phyloP scores from a whole-genome alignment of 1,140 invertebrate genomes.

The Aphelinus certus region DNA sequence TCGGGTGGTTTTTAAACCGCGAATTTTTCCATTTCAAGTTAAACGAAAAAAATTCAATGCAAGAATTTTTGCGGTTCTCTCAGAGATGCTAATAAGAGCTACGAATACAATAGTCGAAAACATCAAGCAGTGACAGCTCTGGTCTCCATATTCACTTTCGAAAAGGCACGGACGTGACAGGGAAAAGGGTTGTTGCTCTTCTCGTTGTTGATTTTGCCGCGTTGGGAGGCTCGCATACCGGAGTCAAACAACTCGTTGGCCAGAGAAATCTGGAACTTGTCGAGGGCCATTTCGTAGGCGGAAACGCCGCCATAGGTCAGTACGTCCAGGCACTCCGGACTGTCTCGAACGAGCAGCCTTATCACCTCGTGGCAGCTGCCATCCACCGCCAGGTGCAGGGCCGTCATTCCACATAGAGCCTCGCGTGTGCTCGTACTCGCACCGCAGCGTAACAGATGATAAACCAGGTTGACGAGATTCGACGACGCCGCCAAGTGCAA shows the following conservation, averaged over 20 bases:
- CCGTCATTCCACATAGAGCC: conserved; percentile 77
- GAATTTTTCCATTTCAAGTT: neutral
- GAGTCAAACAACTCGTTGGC: neutral
- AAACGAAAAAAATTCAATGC: neutral
- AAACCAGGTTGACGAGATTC: conserved; percentile 9
- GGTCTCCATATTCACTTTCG: neutral
- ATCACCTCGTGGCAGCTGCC: conserved; percentile 10
- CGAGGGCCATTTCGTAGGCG: conserved; percentile 19
- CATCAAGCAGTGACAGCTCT: neutral
- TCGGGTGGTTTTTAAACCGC: neutral
- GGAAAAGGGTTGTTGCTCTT: neutral
- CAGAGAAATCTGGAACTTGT: neutral
- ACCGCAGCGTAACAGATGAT: conserved; percentile 66
- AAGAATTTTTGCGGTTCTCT: neutral
- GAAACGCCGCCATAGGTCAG: conserved; percentile 11
- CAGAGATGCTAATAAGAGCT: too few relatives aligned
- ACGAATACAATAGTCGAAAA: too few relatives aligned
- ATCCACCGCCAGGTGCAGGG: conserved; percentile 81
- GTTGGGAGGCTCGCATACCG: neutral
- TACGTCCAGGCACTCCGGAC: neutral
- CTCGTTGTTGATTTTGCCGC: neutral
- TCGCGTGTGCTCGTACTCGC: conserved; percentile 83
- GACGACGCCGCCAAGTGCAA: conserved; percentile 9
- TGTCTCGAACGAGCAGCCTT: neutral
- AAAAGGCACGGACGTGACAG: neutral